phyloP scores from a whole-genome alignment of 2,888 invertebrate species.

The Apamea anceps region DNA sequence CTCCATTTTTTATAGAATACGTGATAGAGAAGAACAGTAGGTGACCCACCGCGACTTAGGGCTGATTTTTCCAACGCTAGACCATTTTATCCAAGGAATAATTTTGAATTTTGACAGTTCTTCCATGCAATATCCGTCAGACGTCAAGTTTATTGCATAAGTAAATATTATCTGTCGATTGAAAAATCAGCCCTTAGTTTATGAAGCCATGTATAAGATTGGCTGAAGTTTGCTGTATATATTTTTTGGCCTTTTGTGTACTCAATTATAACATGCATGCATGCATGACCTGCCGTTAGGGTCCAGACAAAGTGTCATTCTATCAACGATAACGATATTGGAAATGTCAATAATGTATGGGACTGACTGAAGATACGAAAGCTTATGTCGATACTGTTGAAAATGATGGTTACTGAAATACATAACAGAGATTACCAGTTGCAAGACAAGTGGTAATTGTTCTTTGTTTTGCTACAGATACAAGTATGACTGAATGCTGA shows the following conservation, averaged over 20 bases:
- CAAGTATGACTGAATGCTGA: not conserved
- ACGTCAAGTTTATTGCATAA: no score
- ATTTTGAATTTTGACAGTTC: no score
- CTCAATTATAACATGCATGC: not conserved
- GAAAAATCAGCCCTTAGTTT: not conserved
- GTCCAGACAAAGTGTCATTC: not conserved
- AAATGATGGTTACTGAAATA: not conserved
- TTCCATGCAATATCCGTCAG: no score
- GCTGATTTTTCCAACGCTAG: no score
- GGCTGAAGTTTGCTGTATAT: not conserved
- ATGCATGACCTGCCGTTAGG: no score
- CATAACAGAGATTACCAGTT: not conserved
- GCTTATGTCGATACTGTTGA: not conserved
- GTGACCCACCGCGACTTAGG: constrained; percentile 30
- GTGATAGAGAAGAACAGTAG: constrained; percentile 22
- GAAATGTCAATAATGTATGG: not conserved
- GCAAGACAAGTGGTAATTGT: no score
- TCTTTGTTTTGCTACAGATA: not conserved
- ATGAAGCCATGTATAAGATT: not conserved
- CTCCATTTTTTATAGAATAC: constrained; percentile 41
- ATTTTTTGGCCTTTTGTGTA: not conserved
- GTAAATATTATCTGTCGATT: no score
- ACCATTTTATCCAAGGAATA: no score
- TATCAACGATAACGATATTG: not conserved
- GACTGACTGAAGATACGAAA: not conserved